Evolutionary conservation across 2,113 vertebrate species (phyloP).

Genomic region (Menidia beryllina): DNA sequence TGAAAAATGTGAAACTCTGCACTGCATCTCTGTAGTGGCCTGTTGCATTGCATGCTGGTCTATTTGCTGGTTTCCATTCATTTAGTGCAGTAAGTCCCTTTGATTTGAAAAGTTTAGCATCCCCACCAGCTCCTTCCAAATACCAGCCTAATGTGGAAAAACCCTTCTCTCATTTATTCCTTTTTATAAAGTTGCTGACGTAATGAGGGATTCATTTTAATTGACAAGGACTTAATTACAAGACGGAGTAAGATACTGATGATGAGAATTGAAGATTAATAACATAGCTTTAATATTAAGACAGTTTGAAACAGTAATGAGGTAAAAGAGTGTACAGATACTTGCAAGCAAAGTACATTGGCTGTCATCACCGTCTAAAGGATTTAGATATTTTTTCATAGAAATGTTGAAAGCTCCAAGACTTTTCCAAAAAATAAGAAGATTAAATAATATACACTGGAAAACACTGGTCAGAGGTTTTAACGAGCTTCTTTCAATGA

Average conservation of each 20-base stretch:
- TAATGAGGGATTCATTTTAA: background rate
- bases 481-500: background rate
- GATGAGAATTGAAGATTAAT: background rate
- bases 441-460: background rate
- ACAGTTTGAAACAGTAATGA: background rate
- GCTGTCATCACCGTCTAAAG: background rate
- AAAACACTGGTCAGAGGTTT: slow-evolving; percentile 5
- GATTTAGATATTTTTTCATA: background rate
- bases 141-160: background rate
- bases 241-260: background rate
- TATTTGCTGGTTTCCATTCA: slow-evolving; percentile 11
- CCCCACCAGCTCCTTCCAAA: background rate
- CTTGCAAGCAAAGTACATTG: background rate
- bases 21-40: slow-evolving; percentile 40
- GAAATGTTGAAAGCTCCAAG: background rate
- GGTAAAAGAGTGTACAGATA: background rate
- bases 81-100: slow-evolving; percentile 5
- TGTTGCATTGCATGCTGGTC: slow-evolving; percentile 72
- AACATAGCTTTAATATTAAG: background rate
- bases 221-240: background rate
- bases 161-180: rapidly evolving
- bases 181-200: background rate
- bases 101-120: slow-evolving; percentile 12
- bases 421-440: background rate
- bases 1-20: slow-evolving; percentile 34